Base-by-base conservation (phyloP, 2,797 vertebrate species). In the Avahi laniger region DNA sequence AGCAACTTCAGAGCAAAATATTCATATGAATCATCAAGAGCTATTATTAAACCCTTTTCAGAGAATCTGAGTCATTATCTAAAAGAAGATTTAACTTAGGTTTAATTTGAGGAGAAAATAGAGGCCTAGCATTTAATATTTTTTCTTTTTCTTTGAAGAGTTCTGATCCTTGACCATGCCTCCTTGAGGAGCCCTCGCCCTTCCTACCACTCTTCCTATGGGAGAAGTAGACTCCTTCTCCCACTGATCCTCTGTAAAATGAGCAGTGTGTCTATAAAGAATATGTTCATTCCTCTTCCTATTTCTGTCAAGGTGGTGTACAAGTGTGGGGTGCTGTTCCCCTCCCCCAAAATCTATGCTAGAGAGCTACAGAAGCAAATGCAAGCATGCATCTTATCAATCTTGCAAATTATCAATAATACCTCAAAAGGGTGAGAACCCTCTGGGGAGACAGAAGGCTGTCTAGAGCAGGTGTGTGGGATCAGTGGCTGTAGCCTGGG, bases 41-140 rank as follows among this genome's bases (percentile, higher is more conserved):
- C 88, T 96, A 92, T 97, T 96, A 89, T 96, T 95, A 96, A 83
- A 63, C 5, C 15, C 35, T 67, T 93, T 85, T 79, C 69, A 81
- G 81, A 38, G 70, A 91, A 57, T 96, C 93, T 96, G 96, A 98
- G 73, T 96, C 85, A 92, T 73, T 82, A 83, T 48, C 92, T 76
- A 70, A 85, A 95, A 95, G 91, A 38, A 94, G 79, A 91, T 87
- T 82, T 89, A 81, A 94, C 52, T 67, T 85, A 96, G 78, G 90
- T 93, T 91, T 91, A 79, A 93, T 61, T 67, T 85, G 41, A 97
- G n/a, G 63, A 86, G 80, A 95, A 95, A 82, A 95, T 24, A 89
- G 38, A 92, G 63, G 52, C 57, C 48, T 73, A 30, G 79, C n/a
- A 26, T 57, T 48, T 46, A 52, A 67, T 76, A 48, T 43, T 59